These are phyloP conservation scores for Endotricha flammealis DNA, from an alignment of 2,888 invertebrate species.

Conservation along the genomic window DNA sequence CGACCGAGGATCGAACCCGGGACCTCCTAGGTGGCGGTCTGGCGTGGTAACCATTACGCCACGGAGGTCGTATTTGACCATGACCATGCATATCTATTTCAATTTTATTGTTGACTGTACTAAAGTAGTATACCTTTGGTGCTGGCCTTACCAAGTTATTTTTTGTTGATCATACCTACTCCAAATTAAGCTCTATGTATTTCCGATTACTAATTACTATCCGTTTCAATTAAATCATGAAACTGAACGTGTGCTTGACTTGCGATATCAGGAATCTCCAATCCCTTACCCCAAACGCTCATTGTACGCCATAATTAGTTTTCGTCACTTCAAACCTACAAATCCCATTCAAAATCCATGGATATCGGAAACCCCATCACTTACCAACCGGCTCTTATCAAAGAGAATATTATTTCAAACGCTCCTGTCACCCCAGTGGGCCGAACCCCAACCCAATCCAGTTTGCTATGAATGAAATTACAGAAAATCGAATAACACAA, in stretches of 20 bases:
- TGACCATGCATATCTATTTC: too few species aligned
- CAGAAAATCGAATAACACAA: conserved; percentile 79
- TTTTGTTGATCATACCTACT: too few species aligned
- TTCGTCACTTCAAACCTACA: conserved; percentile 76
- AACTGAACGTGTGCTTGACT: conserved; percentile 6
- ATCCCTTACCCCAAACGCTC: conserved; percentile 49
- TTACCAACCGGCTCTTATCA: conserved; percentile 73
- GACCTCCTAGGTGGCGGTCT: too few species aligned
- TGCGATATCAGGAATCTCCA: conserved; percentile 34
- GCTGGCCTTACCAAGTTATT: too few species aligned
- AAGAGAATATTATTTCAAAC: conserved; percentile 79
- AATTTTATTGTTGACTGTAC: too few species aligned
- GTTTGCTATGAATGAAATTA: conserved; percentile 79
- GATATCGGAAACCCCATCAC: conserved; percentile 59
- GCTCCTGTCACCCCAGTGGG: conserved; percentile 75
- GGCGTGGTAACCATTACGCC: too few species aligned
- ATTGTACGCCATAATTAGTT: conserved; percentile 74
- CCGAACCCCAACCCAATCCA: conserved; percentile 75
- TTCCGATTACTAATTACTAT: too few species aligned
- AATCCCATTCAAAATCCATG: conserved; percentile 62
- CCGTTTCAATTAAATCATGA: too few species aligned
- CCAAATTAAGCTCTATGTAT: too few species aligned
- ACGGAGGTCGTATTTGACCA: too few species aligned
- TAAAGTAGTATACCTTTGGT: too few species aligned
- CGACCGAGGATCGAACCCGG: too few species aligned